Percentiles rank a stretch among this genome's conserved stretches.
phyloP scores from a whole-genome alignment of 2,113 vertebrate species.

The Hydropotes inermis region DNA sequence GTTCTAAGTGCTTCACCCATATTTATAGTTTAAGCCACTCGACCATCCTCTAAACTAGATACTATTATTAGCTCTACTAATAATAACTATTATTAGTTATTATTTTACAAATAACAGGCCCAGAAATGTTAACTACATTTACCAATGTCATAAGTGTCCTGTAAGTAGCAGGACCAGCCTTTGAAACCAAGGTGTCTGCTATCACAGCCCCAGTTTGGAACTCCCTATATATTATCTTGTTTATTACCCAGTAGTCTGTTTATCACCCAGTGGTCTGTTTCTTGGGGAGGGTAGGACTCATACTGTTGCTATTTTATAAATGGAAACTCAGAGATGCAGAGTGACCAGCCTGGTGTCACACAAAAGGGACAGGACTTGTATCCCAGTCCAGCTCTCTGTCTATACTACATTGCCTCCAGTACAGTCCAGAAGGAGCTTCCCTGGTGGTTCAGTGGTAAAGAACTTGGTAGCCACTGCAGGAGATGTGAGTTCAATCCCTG shows the following conservation, averaged over 20 bases:
- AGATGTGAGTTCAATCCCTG: neutral
- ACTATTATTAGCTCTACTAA: neutral
- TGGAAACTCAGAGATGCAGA: neutral
- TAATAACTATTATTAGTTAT: neutral
- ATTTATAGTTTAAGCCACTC: neutral
- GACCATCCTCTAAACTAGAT: neutral
- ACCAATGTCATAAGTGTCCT: neutral
- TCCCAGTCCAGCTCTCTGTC: neutral
- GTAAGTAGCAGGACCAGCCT: neutral
- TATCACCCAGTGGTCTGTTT: neutral
- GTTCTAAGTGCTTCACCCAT: neutral
- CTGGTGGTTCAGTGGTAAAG: neutral
- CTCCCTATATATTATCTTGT: neutral
- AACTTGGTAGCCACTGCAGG: neutral
- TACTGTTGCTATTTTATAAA: neutral
- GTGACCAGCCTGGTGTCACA: neutral
- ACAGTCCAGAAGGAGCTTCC: neutral
- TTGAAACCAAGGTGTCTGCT: neutral
- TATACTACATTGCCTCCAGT: neutral
- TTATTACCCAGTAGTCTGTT: neutral
- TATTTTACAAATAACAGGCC: neutral
- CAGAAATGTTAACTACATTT: neutral
- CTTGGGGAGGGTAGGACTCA: neutral
- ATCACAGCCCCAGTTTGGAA: neutral
- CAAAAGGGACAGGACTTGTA: neutral